phyloP scores from a whole-genome alignment of 2,888 invertebrate genomes.

The Acleris laterana region DNA sequence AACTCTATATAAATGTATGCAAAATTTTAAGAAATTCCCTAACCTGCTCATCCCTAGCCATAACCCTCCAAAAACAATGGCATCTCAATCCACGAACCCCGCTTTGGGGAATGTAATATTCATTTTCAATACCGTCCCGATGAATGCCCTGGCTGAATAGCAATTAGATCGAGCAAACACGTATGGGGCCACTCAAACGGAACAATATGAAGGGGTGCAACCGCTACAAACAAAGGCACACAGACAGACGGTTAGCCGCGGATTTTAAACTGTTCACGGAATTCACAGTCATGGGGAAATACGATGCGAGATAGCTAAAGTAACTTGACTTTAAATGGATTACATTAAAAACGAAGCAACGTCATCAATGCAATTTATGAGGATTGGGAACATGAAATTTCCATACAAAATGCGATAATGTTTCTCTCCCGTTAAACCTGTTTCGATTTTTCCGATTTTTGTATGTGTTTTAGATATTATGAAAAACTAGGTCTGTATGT shows the following conservation, averaged over 20 bases:
- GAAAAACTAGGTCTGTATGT: no score
- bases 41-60: neutral
- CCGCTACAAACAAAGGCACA: constrained; percentile 67
- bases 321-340: no score
- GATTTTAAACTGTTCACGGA: constrained; percentile 7
- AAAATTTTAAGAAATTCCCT: neutral
- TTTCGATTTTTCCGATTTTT: no score
- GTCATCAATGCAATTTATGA: no score
- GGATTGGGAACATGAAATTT: no score
- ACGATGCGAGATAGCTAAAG: no score
- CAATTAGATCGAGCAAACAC: constrained; percentile 82
- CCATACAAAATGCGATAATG: no score
- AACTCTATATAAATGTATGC: no score
- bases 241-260: constrained; percentile 35
- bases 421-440: no score
- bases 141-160: constrained; percentile 77
- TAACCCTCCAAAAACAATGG: constrained; percentile 15
- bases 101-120: constrained; percentile 36
- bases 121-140: constrained; percentile 52
- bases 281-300: neutral
- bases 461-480: no score
- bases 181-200: constrained; percentile 68
- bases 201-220: constrained; percentile 78
- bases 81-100: constrained; percentile 25
- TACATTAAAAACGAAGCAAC: no score